Evolutionary conservation across 2,113 vertebrate species (phyloP).

Genomic region (Danionella cerebrum): DNA sequence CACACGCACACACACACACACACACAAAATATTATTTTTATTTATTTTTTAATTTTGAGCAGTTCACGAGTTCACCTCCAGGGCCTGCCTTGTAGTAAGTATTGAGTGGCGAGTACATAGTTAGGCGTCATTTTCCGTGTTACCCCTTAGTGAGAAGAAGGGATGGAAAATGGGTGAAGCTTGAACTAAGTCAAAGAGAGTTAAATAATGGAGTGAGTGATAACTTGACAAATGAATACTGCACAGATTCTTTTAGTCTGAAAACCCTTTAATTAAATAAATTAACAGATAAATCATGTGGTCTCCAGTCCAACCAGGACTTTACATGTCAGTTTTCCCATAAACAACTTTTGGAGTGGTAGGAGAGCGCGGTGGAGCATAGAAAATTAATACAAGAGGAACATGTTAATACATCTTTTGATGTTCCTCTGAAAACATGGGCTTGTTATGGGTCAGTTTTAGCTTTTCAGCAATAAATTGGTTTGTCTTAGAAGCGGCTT

Average conservation of each 20-base stretch:
- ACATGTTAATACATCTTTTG: slow-evolving; percentile 18
- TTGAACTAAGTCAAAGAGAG: too few species aligned
- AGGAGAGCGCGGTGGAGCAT: neutral
- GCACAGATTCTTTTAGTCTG: too few species aligned
- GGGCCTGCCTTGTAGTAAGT: too few species aligned
- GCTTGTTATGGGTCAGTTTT: slow-evolving; percentile 23
- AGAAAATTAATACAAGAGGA: neutral
- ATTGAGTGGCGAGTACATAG: too few species aligned
- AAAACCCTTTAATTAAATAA: slow-evolving; percentile 1
- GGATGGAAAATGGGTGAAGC: too few species aligned
- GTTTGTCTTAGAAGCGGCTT: slow-evolving; percentile 15
- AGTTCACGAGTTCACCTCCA: too few species aligned
- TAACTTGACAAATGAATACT: neutral
- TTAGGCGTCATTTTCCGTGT: too few species aligned
- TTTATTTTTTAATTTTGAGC: too few species aligned
- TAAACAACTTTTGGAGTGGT: neutral
- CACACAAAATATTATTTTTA: too few species aligned
- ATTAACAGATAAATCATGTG: neutral
- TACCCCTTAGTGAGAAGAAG: too few species aligned
- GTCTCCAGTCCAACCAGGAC: neutral
- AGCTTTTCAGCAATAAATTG: slow-evolving; percentile 37
- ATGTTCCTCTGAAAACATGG: slow-evolving; percentile 8
- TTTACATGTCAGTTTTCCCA: neutral
- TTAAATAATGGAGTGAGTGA: too few species aligned
- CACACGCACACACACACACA: too few species aligned